phyloP scores from a whole-genome alignment of 2,888 invertebrate species.

The Hedychridium roseum region DNA sequence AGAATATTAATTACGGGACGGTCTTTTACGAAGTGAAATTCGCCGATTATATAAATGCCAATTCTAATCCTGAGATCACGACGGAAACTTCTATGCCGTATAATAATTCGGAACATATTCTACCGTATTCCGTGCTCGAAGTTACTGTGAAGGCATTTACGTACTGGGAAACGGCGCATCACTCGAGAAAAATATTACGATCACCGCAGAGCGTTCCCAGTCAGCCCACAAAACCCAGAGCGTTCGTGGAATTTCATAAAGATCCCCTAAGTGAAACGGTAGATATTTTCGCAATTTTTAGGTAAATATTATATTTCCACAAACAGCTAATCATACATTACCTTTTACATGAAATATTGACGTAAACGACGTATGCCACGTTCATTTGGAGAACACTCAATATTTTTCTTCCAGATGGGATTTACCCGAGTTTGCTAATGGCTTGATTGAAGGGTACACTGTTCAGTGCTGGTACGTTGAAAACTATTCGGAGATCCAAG shows the following conservation, averaged over 20 bases:
- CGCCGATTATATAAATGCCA: conserved; percentile 69
- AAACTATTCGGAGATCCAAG: conserved; percentile 62
- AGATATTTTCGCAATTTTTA: conserved; percentile 50
- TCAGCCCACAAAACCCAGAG: conserved; percentile 76
- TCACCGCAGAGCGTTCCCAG: conserved; percentile 86
- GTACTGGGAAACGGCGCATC: conserved; percentile 81
- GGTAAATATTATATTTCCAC: conserved; percentile 33
- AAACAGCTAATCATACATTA: conserved; percentile 15
- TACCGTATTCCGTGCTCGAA: conserved; percentile 77
- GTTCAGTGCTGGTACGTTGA: conserved; percentile 74
- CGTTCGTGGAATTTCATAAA: conserved; percentile 72
- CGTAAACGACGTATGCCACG: neutral
- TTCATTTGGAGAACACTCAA: conserved; percentile 14
- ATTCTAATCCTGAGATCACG: conserved; percentile 64
- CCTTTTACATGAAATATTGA: neutral
- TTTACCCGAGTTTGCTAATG: conserved; percentile 77
- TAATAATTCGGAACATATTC: conserved; percentile 65
- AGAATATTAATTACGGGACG: conserved; percentile 79
- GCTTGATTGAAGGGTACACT: conserved; percentile 77
- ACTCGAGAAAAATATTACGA: conserved; percentile 70
- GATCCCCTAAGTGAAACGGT: conserved; percentile 55
- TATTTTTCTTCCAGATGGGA: conserved; percentile 80
- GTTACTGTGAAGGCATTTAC: conserved; percentile 83
- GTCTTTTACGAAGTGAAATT: conserved; percentile 85
- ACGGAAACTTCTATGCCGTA: conserved; percentile 53